These are phyloP conservation scores for Poeciliopsis paucimaculata DNA, from an alignment of 2,797 vertebrate species.

Conservation along the genomic window DNA sequence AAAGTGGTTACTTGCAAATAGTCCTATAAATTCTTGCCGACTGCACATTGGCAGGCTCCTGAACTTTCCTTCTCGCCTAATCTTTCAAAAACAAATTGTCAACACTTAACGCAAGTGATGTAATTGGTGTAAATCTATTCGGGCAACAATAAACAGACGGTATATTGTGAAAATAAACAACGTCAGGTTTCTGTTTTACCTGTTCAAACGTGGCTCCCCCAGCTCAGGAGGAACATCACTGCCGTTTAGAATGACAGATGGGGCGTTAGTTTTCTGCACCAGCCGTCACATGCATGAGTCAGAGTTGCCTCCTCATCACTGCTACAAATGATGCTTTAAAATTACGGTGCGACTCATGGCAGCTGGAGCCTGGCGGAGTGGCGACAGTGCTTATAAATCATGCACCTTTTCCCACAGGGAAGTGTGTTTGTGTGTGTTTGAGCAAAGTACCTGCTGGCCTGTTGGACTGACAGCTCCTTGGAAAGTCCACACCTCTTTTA, in stretches of 20 bases:
- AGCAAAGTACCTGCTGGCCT: slow-evolving; percentile 51
- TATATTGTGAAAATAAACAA: slow-evolving; percentile 43
- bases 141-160: slow-evolving; percentile 44
- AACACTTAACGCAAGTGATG: slow-evolving; percentile 17
- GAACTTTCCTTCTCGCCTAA: slow-evolving; percentile 56
- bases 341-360: slow-evolving; percentile 52
- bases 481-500: slow-evolving; percentile 43
- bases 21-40: slow-evolving; percentile 44
- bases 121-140: slow-evolving; percentile 35
- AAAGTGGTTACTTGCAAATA: slow-evolving; percentile 58
- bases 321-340: slow-evolving; percentile 54
- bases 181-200: slow-evolving; percentile 22
- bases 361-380: slow-evolving; percentile 48
- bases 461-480: slow-evolving; percentile 55
- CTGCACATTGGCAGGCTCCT: slow-evolving; percentile 55
- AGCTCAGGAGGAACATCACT: slow-evolving; percentile 37
- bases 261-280: slow-evolving; percentile 36
- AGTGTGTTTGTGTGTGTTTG: slow-evolving; percentile 39
- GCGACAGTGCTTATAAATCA: slow-evolving; percentile 55
- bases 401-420: slow-evolving; percentile 51
- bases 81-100: slow-evolving; percentile 42
- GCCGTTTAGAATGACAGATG: slow-evolving; percentile 37
- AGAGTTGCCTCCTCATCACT: slow-evolving; percentile 57
- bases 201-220: slow-evolving; percentile 26
- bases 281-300: slow-evolving; percentile 62